Base-by-base conservation (phyloP, 2,797 vertebrate species). In the Coranthus polyacanthus region DNA sequence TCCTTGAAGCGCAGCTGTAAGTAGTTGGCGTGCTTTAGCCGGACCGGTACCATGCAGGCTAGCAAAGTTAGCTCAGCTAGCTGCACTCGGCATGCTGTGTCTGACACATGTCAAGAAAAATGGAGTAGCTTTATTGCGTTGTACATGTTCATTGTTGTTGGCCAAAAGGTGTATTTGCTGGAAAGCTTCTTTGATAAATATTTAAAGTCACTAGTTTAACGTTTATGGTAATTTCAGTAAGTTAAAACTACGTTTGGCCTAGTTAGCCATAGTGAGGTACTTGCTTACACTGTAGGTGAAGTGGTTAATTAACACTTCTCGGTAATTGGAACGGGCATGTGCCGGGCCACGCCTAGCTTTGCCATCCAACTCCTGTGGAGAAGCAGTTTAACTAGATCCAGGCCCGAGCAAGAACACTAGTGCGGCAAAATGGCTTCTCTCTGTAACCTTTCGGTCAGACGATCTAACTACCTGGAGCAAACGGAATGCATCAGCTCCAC, bases 351-450 rank as follows among this genome's bases (percentile, higher is more conserved):
- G 78, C 81, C 72, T 61, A 10, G n/a, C n/a, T 2, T 16, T 37
- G 54, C 5, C 32, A 64, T 45, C 62, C 58, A 62, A n/a, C 20
- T 75, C 39, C 36, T 34, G 50, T 43, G 44, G n/a, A 68, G 10
- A 12, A 53, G 39, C 18, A 46, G 29, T 41, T 57, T 38, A 57
- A 52, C 53, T 12, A 55, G 20, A 64, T 9, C n/a, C 47, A 16
- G 50, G 45, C 43, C 52, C 44, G 7, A 34, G 9, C 36, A 12
- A 26, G 0, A 44, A 7, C 17, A 53, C 53, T 42, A 36, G 66
- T 72, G 45, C 65, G 53, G 54, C 67, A 89, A 90, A 88, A 88
- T 90, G 87, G 81, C 86, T 75, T 24, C 83, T 75, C 18, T 34
- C 47, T 0, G 20, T 83, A 84, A 89, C 84, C 83, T 89, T 91